Conservation (phyloP, 1,140 invertebrate genomes). For the Monomorium pharaonis region DNA sequence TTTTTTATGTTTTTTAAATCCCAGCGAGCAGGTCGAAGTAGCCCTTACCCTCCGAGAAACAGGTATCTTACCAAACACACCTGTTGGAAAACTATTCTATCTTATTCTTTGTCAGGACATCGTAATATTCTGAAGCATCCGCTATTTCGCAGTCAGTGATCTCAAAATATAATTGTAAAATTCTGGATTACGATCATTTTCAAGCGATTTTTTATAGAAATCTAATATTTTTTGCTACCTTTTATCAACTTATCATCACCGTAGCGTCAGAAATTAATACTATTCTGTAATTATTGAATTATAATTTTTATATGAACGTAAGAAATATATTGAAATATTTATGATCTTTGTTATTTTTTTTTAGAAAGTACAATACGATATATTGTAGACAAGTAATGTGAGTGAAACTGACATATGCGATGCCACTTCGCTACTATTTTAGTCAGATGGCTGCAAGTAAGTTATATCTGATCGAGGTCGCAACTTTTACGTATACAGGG, state of each 20-base stretch:
- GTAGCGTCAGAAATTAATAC: background rate
- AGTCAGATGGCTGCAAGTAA: slow-evolving; percentile 32
- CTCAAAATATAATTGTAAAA: background rate
- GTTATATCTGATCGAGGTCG: slow-evolving; percentile 39
- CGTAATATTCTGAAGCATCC: background rate
- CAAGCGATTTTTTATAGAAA: background rate
- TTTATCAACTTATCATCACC: background rate
- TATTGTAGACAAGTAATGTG: background rate
- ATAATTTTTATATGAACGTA: background rate
- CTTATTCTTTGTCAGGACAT: background rate
- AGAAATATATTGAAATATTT: background rate
- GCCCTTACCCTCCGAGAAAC: background rate
- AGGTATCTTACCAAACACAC: background rate
- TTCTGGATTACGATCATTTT: background rate
- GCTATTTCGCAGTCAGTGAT: background rate
- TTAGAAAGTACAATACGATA: background rate
- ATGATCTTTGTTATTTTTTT: background rate
- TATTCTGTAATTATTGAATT: background rate
- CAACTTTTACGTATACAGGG: slow-evolving; percentile 38
- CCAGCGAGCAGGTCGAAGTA: too few species aligned
- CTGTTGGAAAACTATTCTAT: background rate
- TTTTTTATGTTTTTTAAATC: too few species aligned
- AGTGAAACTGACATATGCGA: slow-evolving; percentile 24
- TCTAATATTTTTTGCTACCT: background rate
- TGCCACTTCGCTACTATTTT: slow-evolving; percentile 22